Base-by-base conservation (phyloP, 2,797 vertebrate species). In the Erethizon dorsatum region DNA sequence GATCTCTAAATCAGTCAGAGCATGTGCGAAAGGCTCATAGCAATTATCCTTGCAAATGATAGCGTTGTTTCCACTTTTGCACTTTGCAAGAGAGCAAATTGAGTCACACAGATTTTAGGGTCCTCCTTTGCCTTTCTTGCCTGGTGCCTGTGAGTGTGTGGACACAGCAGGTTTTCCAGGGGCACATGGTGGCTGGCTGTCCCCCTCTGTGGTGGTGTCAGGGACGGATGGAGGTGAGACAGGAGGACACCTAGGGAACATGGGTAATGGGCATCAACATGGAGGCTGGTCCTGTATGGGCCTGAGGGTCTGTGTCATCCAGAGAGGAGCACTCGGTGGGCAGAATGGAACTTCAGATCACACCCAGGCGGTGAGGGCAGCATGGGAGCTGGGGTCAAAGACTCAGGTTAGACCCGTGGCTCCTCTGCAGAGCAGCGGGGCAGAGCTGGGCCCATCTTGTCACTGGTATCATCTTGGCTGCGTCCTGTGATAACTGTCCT, bases 11-110 rank as follows among this genome's bases (percentile, higher is more conserved):
- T 83, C 61, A 82, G 11, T 88, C 47, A 17, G 12, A 31, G 5
- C 2, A 75, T 65, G 33, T 90, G 14, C 86, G 59, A 67, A 80
- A 95, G 65, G 31, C 18, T 31, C 18, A 50, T 6, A 56, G 22
- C 86, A 73, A 96, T 89, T 61, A 73, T 61, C 18, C 59, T 78
- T 56, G 86, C 41, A 89, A 92, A 73, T 86, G n/a, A 87, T 83
- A 63, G 54, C 50, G 41, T 75, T 90, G 31, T 61, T 95, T 90
- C 73, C 31, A 37, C 59, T 73, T 83, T 93, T 73, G 26, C 75
- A 63, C 7, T 93, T 87, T 78, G 12, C 88, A 88, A 28, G 22
- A 50, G 20, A 85, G 20, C 28, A 95, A 71, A 91, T 24, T 61
- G 80, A 91, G n/a, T 87, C 10, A 78, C 26, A 73, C 41, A 45